These are phyloP conservation scores for Telmatochromis bifrenatus DNA, from an alignment of 2,113 vertebrate species.

Conservation along the genomic window DNA sequence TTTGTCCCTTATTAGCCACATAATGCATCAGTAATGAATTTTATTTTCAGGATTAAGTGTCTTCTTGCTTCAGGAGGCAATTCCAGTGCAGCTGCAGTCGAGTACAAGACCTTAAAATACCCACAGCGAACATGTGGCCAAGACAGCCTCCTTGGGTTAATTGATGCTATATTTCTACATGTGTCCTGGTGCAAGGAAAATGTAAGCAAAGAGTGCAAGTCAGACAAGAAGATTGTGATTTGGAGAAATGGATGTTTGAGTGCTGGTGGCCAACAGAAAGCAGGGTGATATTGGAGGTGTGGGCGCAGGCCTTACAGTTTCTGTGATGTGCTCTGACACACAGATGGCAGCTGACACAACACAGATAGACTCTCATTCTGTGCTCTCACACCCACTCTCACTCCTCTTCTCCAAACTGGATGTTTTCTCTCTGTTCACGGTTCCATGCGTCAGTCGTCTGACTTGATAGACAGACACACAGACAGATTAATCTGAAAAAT, in stretches of 20 bases:
- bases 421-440: neutral
- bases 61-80: neutral
- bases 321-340: slow-evolving; percentile 49
- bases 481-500: neutral
- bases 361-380: slow-evolving; percentile 19
- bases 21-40: neutral
- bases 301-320: slow-evolving; percentile 37
- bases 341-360: slow-evolving; percentile 64
- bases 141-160: neutral
- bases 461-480: neutral
- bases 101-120: neutral
- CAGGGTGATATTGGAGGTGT: slow-evolving; percentile 29
- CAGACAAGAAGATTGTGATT: neutral
- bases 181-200: neutral
- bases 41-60: neutral
- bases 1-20: neutral
- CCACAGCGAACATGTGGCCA: neutral
- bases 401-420: slow-evolving; percentile 4
- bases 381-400: slow-evolving; percentile 4
- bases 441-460: neutral
- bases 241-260: neutral
- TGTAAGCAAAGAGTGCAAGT: neutral
- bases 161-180: neutral
- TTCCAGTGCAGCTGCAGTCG: neutral
- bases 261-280: slow-evolving; percentile 11